Conservation (phyloP, 2,113 vertebrate species). For the Rana temporaria region DNA sequence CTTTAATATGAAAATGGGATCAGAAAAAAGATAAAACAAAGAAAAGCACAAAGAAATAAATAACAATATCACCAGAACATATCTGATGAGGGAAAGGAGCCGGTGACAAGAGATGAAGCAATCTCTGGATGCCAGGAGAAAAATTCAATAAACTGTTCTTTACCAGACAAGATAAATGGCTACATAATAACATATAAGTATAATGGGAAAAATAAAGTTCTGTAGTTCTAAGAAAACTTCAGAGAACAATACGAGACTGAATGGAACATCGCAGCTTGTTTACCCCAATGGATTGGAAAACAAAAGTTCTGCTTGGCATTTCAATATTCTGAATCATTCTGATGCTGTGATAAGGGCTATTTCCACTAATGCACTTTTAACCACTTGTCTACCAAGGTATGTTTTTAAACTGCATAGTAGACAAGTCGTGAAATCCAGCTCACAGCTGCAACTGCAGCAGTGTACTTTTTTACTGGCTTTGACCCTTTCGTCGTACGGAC, state of each 20-base stretch:
- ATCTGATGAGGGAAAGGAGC: conserved; percentile 43
- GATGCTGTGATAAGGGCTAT: no score
- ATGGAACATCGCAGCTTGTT: no score
- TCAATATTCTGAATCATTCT: no score
- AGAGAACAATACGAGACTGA: not conserved
- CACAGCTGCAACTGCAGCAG: no score
- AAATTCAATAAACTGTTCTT: conserved; percentile 29
- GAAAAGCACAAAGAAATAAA: conserved; percentile 5
- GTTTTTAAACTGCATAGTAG: no score
- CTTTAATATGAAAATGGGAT: conserved; percentile 1
- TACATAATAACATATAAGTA: conserved; percentile 16
- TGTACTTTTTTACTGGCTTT: no score
- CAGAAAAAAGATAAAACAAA: not conserved
- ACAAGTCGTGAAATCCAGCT: no score
- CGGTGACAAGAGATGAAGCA: conserved; percentile 32
- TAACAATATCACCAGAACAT: conserved; percentile 4
- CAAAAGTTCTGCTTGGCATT: no score
- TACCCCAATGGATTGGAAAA: no score
- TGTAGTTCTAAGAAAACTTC: not conserved
- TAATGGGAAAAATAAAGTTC: conserved; percentile 11
- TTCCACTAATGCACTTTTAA: no score
- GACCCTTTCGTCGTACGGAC: no score
- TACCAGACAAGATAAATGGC: conserved; percentile 49
- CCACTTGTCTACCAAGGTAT: no score
- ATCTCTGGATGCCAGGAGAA: conserved; percentile 28